A percentile compares a stretch with the other conserved stretches of the same genome.
Evolutionary conservation across 2,113 vertebrate species (phyloP).

Genomic region (Leptosomus discolor): DNA sequence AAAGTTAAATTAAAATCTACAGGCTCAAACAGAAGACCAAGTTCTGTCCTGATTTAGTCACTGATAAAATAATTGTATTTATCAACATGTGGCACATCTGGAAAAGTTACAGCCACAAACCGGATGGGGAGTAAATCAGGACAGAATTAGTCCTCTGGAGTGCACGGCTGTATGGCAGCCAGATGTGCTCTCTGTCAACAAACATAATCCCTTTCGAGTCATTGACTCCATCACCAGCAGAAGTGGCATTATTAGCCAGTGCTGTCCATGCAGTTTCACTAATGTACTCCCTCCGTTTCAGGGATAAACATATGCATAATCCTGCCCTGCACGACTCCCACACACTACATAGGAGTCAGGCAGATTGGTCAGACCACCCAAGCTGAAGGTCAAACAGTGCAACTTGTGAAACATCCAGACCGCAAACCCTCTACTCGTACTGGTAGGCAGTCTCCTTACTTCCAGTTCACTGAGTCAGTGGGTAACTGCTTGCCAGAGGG

Average conservation of each 20-base stretch:
- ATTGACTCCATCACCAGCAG: background rate
- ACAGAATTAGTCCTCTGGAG: background rate
- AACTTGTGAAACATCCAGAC: background rate
- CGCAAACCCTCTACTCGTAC: background rate
- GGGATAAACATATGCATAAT: background rate
- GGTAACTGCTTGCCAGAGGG: background rate
- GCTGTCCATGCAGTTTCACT: background rate
- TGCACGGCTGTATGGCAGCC: background rate
- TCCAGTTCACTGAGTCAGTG: background rate
- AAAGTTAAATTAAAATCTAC: background rate
- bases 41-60: background rate
- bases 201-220: background rate
- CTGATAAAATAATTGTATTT: background rate
- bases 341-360: background rate
- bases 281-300: background rate
- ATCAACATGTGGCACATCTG: background rate
- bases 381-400: background rate
- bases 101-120: background rate
- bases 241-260: background rate
- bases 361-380: conserved; percentile 3
- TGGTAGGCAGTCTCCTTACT: background rate
- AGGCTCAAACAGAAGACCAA: background rate
- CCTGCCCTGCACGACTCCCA: background rate
- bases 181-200: conserved; percentile 47
- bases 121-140: background rate